These are phyloP conservation scores for Conus canariensis DNA, from an alignment of 2,888 invertebrate genomes.

Conservation along the genomic window DNA sequence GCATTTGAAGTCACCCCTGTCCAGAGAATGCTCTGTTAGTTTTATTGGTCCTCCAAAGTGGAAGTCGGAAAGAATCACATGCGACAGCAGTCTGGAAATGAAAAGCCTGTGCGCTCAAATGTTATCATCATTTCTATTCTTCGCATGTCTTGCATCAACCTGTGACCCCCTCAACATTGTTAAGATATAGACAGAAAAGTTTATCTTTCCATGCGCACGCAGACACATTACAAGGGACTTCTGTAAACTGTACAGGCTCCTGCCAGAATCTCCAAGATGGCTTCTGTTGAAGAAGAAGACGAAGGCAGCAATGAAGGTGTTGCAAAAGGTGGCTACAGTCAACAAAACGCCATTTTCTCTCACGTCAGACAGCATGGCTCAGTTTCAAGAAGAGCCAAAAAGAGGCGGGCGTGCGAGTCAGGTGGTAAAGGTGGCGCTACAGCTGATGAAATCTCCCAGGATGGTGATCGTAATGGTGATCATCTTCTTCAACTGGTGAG, in stretches of 20 bases:
- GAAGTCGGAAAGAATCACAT: no score
- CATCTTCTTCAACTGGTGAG: slow-evolving; percentile 6
- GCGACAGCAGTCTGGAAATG: no score
- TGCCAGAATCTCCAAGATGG: slow-evolving; percentile 22
- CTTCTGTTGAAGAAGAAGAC: slow-evolving; percentile 9
- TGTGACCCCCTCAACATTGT: no score
- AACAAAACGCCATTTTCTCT: neutral
- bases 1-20: no score
- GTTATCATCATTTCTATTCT: no score
- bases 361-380: neutral
- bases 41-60: no score
- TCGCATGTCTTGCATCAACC: no score
- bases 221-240: no score
- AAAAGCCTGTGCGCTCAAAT: no score
- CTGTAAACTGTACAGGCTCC: neutral
- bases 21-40: no score
- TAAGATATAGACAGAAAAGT: no score
- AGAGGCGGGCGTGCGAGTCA: neutral
- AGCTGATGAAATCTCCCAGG: neutral
- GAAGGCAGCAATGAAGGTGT: neutral
- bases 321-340: neutral
- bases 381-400: neutral
- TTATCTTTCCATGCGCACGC: no score
- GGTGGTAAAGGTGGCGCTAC: neutral
- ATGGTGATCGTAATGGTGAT: neutral